phyloP scores from a whole-genome alignment of 2,797 vertebrate species.

The Pseudochirops corinnae region DNA sequence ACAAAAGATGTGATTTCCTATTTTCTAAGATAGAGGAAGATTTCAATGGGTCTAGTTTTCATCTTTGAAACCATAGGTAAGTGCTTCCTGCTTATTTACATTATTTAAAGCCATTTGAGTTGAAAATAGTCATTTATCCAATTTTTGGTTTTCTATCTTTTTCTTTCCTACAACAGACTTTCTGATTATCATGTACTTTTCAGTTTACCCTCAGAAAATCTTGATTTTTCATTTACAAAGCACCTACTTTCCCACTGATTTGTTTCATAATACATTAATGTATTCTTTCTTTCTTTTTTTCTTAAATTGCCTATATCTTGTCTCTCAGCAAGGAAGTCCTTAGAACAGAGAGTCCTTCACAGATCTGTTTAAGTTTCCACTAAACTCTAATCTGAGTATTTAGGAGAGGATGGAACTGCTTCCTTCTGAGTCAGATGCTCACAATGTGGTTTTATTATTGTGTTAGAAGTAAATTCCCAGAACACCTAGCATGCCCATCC shows the following conservation, averaged over 20 bases:
- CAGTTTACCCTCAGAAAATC: neutral
- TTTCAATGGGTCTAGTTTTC: conserved; percentile 30
- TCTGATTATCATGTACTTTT: neutral
- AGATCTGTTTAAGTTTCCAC: neutral
- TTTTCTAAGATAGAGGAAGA: conserved; percentile 10
- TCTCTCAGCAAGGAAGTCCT: neutral
- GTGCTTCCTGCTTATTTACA: neutral
- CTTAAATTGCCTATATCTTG: neutral
- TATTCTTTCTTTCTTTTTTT: neutral
- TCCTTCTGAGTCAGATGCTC: neutral
- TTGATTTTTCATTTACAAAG: neutral
- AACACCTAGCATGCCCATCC: neutral
- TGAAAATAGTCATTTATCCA: neutral
- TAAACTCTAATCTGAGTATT: neutral
- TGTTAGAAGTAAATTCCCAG: neutral
- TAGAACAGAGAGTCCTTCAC: neutral
- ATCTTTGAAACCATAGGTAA: neutral
- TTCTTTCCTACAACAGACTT: neutral
- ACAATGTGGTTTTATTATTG: neutral
- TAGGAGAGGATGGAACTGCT: neutral
- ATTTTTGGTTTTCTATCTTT: neutral
- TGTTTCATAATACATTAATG: neutral
- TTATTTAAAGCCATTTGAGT: neutral
- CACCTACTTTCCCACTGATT: accelerated
- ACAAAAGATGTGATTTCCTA: neutral